phyloP scores from a whole-genome alignment of 2,797 vertebrate genomes.

The Stomatorhinus walkeri region DNA sequence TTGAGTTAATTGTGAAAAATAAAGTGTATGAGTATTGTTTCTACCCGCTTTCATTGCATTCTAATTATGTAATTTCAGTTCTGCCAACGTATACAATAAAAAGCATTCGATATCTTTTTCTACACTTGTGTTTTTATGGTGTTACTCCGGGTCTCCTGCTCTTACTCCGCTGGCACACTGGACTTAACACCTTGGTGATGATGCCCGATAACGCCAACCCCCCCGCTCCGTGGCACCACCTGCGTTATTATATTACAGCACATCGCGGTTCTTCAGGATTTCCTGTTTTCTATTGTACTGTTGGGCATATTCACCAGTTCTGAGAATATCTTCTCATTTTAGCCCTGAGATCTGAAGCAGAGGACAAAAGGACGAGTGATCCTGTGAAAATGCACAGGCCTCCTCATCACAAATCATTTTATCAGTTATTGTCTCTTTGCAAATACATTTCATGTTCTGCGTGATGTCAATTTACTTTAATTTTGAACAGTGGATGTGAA shows the following conservation, averaged over 20 bases:
- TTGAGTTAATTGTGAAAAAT: not conserved
- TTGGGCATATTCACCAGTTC: not conserved
- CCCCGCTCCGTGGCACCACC: not conserved
- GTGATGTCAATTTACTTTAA: not conserved
- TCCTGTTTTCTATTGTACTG: conserved; percentile 1
- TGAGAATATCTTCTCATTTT: not conserved
- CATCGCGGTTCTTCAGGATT: not conserved
- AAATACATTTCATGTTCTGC: not conserved
- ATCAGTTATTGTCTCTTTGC: not conserved
- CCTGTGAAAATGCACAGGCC: not conserved
- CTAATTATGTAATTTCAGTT: not conserved
- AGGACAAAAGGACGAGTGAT: not conserved
- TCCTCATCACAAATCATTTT: not conserved
- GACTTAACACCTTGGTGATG: not conserved
- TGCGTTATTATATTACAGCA: not conserved
- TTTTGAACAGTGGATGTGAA: not conserved
- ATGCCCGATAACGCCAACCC: not conserved
- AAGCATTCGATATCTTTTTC: not conserved
- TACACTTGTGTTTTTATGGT: not conserved
- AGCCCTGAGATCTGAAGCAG: not conserved
- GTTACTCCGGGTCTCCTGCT: not conserved
- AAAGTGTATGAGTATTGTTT: not conserved
- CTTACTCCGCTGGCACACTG: not conserved
- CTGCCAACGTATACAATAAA: not conserved
- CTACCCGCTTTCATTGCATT: not conserved